Percentiles rank a stretch among this genome's conserved stretches.
Evolutionary conservation across 2,888 invertebrate species (phyloP).

Genomic region (Drosophila fungiperda): DNA sequence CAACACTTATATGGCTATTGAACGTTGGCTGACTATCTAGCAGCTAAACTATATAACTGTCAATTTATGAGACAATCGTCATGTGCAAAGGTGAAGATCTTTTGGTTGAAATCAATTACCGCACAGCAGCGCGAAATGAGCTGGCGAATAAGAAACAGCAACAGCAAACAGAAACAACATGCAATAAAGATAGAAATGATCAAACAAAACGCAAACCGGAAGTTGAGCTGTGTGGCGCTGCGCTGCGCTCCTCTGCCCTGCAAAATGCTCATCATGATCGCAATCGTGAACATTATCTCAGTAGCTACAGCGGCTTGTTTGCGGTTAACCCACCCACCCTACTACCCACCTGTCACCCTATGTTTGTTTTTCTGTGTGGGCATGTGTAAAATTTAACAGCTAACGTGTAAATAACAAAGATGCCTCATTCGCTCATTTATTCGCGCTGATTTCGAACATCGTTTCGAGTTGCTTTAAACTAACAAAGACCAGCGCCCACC

Average conservation of each 20-base stretch:
- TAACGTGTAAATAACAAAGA: constrained; percentile 55
- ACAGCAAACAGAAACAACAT: constrained; percentile 21
- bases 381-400: constrained; percentile 45
- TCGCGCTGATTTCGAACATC: constrained; percentile 46
- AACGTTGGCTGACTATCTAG: constrained; percentile 6
- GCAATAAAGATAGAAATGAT: constrained; percentile 46
- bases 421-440: constrained; percentile 44
- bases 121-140: constrained; percentile 38
- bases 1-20: constrained; percentile 42
- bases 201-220: constrained; percentile 66
- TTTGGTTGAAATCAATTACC: constrained; percentile 75
- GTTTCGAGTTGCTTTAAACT: constrained; percentile 57
- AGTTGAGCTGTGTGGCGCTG: constrained; percentile 59
- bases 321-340: constrained; percentile 57
- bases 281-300: constrained; percentile 43
- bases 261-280: constrained; percentile 29
- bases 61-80: constrained; percentile 65
- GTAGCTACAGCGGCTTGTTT: constrained; percentile 68
- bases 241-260: constrained; percentile 57
- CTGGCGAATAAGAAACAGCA: constrained; percentile 17
- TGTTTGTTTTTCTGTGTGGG: constrained; percentile 12
- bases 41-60: constrained; percentile 63
- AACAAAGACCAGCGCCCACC: constrained; percentile 69
- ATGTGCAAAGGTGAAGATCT: constrained; percentile 66
- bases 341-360: constrained; percentile 23